Base-by-base conservation (phyloP, 2,113 vertebrate species). In the Nettapus auritus region DNA sequence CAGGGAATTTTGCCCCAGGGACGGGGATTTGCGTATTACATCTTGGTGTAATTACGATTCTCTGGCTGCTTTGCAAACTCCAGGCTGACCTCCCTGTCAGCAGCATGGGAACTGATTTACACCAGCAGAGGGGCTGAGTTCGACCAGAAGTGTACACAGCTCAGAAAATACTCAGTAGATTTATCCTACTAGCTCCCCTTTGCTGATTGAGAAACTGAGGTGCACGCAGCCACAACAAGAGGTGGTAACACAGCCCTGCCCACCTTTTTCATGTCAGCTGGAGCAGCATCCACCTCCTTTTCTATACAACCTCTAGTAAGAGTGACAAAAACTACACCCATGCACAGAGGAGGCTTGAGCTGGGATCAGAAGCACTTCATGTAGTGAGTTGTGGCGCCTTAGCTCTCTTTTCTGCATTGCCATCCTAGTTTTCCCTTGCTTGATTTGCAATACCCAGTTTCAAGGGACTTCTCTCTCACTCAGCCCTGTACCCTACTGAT, bases 221-320 rank as follows among this genome's bases (percentile, higher is more conserved):
- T 7, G 17, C 28, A n/a, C 0, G 0, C 17, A 28, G 36, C 13
- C 1, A 0, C 13, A 87, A 44, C 53, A 28, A 63, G 52, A 48
- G 21, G 17, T 28, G n/a, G 19, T 16, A 33, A 70, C 29, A n/a
- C 6, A 23, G 59, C 42, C n/a, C 56, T 38, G 48, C 9, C 82
- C 59, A n/a, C 34, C 36, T 82, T 73, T 25, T 40, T 86, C 56
- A 33, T 31, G 28, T 66, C 31, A 31, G 2, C 46, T 67, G 53
- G 53, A 67, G 57, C 0, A 1, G 48, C 2, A 0, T 22, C 38
- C 31, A 31, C 26, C 25, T 59, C 36, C 42, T 67, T 25, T 82
- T 78, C 36, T 56, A 25, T 28, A 20, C 17, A 40, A 19, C 15
- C 56, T 74, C 29, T 31, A 42, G n/a, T 10, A 8, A 52, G 33